Evolutionary conservation across 2,888 invertebrate species (phyloP).

Genomic region (Chalcosyrphus nemorum): DNA sequence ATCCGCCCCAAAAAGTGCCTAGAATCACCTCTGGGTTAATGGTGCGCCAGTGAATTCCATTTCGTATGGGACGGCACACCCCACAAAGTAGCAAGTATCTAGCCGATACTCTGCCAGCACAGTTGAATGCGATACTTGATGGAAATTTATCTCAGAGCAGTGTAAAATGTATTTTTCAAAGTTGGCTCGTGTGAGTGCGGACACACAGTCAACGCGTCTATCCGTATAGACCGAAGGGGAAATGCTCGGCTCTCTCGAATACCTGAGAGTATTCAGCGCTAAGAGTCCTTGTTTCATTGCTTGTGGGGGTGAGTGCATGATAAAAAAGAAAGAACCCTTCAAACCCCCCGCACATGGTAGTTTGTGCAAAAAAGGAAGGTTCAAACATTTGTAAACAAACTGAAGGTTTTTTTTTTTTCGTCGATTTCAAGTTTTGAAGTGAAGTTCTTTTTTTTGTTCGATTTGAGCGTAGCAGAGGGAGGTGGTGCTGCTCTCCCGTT

Average conservation of each 20-base stretch:
- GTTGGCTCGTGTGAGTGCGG: constrained; percentile 53
- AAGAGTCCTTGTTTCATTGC: constrained; percentile 27
- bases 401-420: constrained; percentile 49
- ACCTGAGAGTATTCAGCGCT: constrained; percentile 60
- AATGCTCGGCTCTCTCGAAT: constrained; percentile 42
- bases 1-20: constrained; percentile 79
- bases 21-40: constrained; percentile 74
- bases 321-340: constrained; percentile 5
- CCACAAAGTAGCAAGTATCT: constrained; percentile 65
- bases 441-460: constrained; percentile 6
- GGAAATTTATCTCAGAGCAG: constrained; percentile 75
- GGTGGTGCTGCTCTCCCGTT: neutral
- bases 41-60: neutral
- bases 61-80: constrained; percentile 45
- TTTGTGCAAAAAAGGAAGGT: constrained; percentile 67
- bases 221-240: constrained; percentile 71
- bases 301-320: constrained; percentile 36
- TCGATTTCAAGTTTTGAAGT: constrained; percentile 25
- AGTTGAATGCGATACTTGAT: constrained; percentile 68
- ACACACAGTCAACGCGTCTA: constrained; percentile 45
- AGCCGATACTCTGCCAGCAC: constrained; percentile 20
- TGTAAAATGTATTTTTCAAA: constrained; percentile 74
- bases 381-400: constrained; percentile 73
- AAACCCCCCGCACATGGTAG: constrained; percentile 13
- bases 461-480: constrained; percentile 13